Base-by-base conservation (phyloP, 2,797 vertebrate species). In the Pachyuromys duprasi region DNA sequence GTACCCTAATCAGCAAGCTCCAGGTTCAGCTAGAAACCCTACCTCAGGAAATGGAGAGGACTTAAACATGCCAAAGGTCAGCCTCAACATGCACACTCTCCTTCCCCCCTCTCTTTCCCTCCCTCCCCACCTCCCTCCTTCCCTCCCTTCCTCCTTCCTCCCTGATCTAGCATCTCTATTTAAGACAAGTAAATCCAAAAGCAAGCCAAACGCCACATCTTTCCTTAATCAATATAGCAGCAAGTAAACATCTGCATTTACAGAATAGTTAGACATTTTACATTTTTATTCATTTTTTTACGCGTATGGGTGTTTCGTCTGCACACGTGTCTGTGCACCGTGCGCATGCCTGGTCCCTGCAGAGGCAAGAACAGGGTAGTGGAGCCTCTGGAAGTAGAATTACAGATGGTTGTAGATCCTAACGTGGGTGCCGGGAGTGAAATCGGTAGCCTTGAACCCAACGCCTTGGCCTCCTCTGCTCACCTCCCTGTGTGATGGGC, bases 191-290 rank as follows among this genome's bases (percentile, higher is more conserved):
- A 76, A 81, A 92, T 63, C 75, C 15, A 89, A 55, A 26, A 53
- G 49, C 88, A 82, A 92, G 42, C 70, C 79, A 74, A 72, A 84
- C 31, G 80, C 28, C 45, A 81, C 14, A 36, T 39, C 86, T 79
- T 53, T 57, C 90, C 89, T 60, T 60, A 12, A 36, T 86, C n/a
- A 86, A 5, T 26, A 70, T 1, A 42, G 36, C 36, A 94, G 24
- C 24, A 72, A 39, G 86, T 55, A 83, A 89, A 69, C 62, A 8
- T 94, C 88, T 86, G 62, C 75, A 12, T 89, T 92, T 88, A 69
- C 4, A 17, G 8, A 39, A 69, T 65, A 39, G 55, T 20, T 65
- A 15, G 39, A 67, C 49, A 81, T 36, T 67, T 53, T 36, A 69
- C 49, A 55, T 39, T 28, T 49, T 33, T 53, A 69, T 53, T 86